Evolutionary conservation across 2,888 invertebrate species (phyloP).

Genomic region (Microchrysa polita): DNA sequence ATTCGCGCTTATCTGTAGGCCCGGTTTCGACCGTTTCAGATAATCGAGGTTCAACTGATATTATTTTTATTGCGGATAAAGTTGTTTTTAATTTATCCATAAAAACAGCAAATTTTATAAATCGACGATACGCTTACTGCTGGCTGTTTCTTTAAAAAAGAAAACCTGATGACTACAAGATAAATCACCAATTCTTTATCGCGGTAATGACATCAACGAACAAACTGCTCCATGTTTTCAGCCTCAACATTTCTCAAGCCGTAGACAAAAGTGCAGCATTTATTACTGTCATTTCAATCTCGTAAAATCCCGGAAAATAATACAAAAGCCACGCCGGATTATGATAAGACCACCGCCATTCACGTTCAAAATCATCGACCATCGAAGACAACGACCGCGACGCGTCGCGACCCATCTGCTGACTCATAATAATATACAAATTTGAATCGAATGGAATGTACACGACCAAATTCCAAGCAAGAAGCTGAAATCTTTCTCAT

Average conservation of each 20-base stretch:
- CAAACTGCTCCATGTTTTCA: conserved; percentile 37
- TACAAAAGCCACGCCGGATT: conserved; percentile 42
- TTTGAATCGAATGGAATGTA: conserved; percentile 27
- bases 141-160: conserved; percentile 9
- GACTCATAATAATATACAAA: conserved; percentile 39
- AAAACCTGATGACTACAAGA: conserved; percentile 9
- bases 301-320: conserved; percentile 42
- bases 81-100: conserved; percentile 6
- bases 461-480: conserved; percentile 30
- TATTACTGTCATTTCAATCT: conserved; percentile 42
- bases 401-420: no score
- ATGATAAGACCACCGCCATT: conserved; percentile 39
- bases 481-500: conserved; percentile 9
- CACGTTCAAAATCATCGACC: conserved; percentile 15
- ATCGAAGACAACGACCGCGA: no score
- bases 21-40: no score
- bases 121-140: neutral
- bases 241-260: conserved; percentile 21
- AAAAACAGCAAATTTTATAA: no score
- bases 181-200: conserved; percentile 33
- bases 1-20: no score
- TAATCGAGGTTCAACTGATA: no score
- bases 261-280: conserved; percentile 40
- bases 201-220: conserved; percentile 39
- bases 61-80: neutral